Base-by-base conservation (phyloP, 2,888 invertebrate species). In the Drosophila nr. medialis region DNA sequence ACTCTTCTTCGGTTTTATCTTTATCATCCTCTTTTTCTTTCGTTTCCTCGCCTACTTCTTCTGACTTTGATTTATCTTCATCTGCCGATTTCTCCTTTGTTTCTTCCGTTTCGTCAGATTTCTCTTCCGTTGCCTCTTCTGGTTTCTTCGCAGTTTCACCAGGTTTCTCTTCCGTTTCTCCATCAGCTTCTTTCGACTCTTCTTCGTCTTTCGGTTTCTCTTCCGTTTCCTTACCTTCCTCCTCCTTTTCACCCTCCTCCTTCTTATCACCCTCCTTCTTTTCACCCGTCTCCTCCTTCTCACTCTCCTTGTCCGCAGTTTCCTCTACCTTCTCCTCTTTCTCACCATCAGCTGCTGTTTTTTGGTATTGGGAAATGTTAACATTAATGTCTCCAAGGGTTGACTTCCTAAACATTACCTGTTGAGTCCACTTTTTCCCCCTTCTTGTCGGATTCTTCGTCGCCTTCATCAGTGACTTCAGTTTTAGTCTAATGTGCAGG, bases 401-500 rank as follows among this genome's bases (percentile, higher is more conserved):
- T 50, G 13, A 36, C 30, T 8, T 49, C 34, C 53, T 62, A 40
- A 68, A 64, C 58, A 51, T 86, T 87, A 87, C 89, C 82, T 74
- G 75, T 56, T 18, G 59, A 59, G 62, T 84, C 75, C 34, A 64
- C 77, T 21, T 54, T 71, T 48, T 79, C 65, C 34, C 69, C 71
- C 49, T 83, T 80, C 45, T 77, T 61, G 55, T 82, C 66, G n/a
- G 65, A 50, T 69, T 69, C 76, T 49, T 74, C 68, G 21, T 72
- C 68, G 64, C 36, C 80, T 77, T 74, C 77, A 29, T 74, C 72
- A 29, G 65, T 68, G 32, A 60, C 73, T 30, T 75, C 77, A 36
- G 67, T 73, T 68, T 81, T 81, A 78, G 87, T 80, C 83, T 85
- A 66, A 42, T 49, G 45, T 56, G 29, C 30, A 29, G 55, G 48